Percentiles rank a stretch among this genome's conserved stretches.
These are phyloP conservation scores for Hippasteria phrygiana DNA, from an alignment of 53 echinoderm and acorn worm species.

Conservation along the genomic window DNA sequence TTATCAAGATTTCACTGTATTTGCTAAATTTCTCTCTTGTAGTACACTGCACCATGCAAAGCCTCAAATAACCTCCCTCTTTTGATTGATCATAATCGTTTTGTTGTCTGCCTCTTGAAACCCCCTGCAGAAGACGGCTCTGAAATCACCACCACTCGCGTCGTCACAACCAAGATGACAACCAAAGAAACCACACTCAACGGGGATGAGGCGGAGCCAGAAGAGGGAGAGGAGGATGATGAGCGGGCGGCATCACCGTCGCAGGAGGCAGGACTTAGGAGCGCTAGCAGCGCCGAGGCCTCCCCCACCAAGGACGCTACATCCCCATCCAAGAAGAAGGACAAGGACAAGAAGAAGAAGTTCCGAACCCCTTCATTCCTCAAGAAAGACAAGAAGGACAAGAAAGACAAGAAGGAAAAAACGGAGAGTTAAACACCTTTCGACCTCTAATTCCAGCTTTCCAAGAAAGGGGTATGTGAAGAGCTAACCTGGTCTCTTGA, in stretches of 20 bases:
- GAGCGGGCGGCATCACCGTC: conserved; percentile 74
- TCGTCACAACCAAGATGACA: conserved; percentile 82
- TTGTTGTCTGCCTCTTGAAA: too few relatives aligned
- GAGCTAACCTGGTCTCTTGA: neutral
- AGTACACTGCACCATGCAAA: too few relatives aligned
- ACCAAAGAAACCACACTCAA: conserved; percentile 76
- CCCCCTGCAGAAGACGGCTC: conserved; percentile 57
- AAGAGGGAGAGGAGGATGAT: conserved; percentile 84
- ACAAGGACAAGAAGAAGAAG: conserved; percentile 89
- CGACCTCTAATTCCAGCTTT: neutral
- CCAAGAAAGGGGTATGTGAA: neutral
- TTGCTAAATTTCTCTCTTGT: too few relatives aligned
- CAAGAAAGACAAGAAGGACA: too few relatives aligned
- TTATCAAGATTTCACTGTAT: too few relatives aligned
- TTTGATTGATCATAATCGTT: too few relatives aligned
- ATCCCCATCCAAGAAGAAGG: conserved; percentile 92
- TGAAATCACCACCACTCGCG: conserved; percentile 66
- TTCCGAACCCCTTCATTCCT: conserved; percentile 99
- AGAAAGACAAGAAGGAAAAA: conserved; percentile 95
- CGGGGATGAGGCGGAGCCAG: conserved; percentile 64
- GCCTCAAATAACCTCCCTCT: too few relatives aligned
- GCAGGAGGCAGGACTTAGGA: conserved; percentile 61
- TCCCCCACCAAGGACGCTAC: conserved; percentile 96
- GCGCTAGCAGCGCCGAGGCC: conserved; percentile 83
- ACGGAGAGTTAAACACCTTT: conserved; percentile 75